Base-by-base conservation (phyloP, 2,113 vertebrate genomes). In the Vulpes vulpes region DNA sequence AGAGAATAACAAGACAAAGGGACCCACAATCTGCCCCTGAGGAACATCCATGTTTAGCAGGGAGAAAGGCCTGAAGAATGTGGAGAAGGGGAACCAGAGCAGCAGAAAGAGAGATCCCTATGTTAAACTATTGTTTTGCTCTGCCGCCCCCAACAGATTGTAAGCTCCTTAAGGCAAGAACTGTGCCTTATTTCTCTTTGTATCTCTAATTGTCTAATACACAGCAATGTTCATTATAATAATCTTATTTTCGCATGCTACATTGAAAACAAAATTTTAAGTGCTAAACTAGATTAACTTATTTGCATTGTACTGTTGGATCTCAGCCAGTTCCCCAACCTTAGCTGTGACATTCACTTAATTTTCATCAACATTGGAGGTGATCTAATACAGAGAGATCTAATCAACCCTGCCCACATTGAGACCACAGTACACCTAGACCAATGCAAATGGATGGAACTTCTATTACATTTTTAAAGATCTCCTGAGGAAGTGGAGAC, bases 401-500 rank as follows among this genome's bases (percentile, higher is more conserved):
- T 78, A 67, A 74, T 59, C 51, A 73, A 59, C 43, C 59, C 38
- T n/a, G 90, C 30, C 88, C 69, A 51, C 49, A 9, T 57, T 64
- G 30, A 81, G 73, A 53, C 51, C 3, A 11, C 32, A 15, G 86
- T 32, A 11, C 22, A 62, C 38, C 7, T 27, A 69, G 87, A 60
- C 94, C 76, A 51, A 16, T 3, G 71, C 30, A 65, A 88, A 86
- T 32, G 89, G 73, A 65, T 92, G 88, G 71, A 88, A 79, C 87
- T 43, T 80, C 96, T 60, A 85, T 82, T 93, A 49, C 71, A 59
- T 57, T 89, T 97, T 91, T 89, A 96, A 84, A 91, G 93, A 82
- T 96, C 98, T 98, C 97, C 84, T 8, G 91, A 97, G 97, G 95
- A 90, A 89, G 71, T 89, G 94, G 93, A 95, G 94, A 90, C 30